These are phyloP conservation scores for Leucoma salicis DNA, from an alignment of 2,888 invertebrate species.

Conservation along the genomic window DNA sequence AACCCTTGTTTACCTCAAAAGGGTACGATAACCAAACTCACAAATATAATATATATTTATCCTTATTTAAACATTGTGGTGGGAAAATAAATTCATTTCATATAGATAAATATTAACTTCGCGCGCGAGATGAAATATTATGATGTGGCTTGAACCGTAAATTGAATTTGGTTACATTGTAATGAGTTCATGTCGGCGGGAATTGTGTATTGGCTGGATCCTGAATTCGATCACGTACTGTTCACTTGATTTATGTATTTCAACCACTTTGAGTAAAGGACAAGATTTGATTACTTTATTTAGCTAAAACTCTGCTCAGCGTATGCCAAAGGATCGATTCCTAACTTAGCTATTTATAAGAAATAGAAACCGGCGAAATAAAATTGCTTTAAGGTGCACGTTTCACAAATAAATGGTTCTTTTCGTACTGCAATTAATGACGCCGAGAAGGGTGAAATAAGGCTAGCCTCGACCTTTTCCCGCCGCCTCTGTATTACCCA, in stretches of 20 bases:
- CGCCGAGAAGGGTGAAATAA: slow-evolving; percentile 39
- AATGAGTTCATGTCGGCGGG: slow-evolving; percentile 72
- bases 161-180: slow-evolving; percentile 78
- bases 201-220: slow-evolving; percentile 70
- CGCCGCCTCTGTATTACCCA: slow-evolving; percentile 23
- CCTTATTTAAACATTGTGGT: slow-evolving; percentile 49
- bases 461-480: slow-evolving; percentile 33
- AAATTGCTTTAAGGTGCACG: slow-evolving; percentile 41
- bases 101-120: slow-evolving; percentile 56
- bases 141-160: slow-evolving; percentile 66
- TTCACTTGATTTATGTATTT: slow-evolving; percentile 76
- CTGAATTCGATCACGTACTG: slow-evolving; percentile 75
- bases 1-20: slow-evolving; percentile 41
- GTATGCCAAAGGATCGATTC: slow-evolving; percentile 51
- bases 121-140: slow-evolving; percentile 65
- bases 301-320: slow-evolving; percentile 49
- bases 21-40: slow-evolving; percentile 32
- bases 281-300: slow-evolving; percentile 69
- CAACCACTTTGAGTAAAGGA: slow-evolving; percentile 63
- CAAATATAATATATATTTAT: slow-evolving; percentile 45
- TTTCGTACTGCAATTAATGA: slow-evolving; percentile 48
- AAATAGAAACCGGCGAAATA: slow-evolving; percentile 34
- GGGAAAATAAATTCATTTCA: slow-evolving; percentile 46
- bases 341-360: slow-evolving; percentile 42
- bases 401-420: slow-evolving; percentile 41